phyloP scores from a whole-genome alignment of 2,888 invertebrate genomes.

The Synanthedon formicaeformis region DNA sequence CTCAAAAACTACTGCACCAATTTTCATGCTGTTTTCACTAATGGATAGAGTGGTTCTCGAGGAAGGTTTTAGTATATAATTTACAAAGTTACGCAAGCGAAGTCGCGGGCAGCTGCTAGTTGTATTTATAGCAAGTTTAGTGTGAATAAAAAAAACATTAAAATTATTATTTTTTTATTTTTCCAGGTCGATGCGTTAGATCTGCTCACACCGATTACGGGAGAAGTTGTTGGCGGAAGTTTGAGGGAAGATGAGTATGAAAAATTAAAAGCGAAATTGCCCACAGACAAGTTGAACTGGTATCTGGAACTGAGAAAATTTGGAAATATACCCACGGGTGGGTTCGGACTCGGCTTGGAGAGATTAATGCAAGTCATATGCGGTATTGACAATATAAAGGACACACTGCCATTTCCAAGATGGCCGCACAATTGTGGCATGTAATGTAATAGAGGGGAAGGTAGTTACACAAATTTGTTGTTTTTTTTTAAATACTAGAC shows the following conservation, averaged over 20 bases:
- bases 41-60: no score
- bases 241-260: slow-evolving; percentile 85
- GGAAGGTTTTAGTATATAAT: no score
- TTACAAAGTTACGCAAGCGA: no score
- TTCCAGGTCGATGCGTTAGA: slow-evolving; percentile 85
- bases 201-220: slow-evolving; percentile 87
- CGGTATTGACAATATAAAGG: slow-evolving; percentile 89
- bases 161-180: slow-evolving; percentile 3
- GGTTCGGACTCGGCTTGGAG: slow-evolving; percentile 97
- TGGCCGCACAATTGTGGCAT: slow-evolving; percentile 89
- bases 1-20: no score
- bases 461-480: no score
- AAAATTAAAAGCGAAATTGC: slow-evolving; percentile 73
- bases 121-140: background rate
- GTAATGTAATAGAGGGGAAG: slow-evolving; percentile 55
- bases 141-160: background rate
- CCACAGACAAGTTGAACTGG: slow-evolving; percentile 77
- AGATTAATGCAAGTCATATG: slow-evolving; percentile 87
- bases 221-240: slow-evolving; percentile 96
- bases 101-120: no score
- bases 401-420: slow-evolving; percentile 94
- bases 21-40: no score
- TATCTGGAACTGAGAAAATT: slow-evolving; percentile 90
- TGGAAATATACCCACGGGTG: slow-evolving; percentile 91
- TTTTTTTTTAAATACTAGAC: no score